phyloP scores from a whole-genome alignment of 2,113 vertebrate genomes.

The Phoxinus phoxinus region DNA sequence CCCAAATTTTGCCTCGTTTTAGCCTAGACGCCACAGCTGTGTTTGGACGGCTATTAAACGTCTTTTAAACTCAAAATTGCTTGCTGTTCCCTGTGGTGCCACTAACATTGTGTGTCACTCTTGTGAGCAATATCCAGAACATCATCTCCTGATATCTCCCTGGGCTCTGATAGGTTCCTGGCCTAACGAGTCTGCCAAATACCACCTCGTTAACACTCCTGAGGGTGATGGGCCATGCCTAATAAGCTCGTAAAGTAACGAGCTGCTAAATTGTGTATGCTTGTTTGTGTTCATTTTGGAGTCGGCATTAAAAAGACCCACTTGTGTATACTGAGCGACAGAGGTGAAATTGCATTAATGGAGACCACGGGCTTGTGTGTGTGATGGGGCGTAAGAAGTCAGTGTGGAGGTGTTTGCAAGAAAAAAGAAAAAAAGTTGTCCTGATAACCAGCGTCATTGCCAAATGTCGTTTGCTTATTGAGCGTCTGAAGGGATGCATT shows the following conservation, averaged over 20 bases:
- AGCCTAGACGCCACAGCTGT: too few relatives aligned
- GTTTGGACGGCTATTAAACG: too few relatives aligned
- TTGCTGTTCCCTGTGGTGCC: not conserved
- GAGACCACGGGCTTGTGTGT: constrained; percentile 24
- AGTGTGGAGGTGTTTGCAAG: not conserved
- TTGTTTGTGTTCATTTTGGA: constrained; percentile 63
- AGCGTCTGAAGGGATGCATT: constrained; percentile 5
- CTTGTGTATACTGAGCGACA: constrained; percentile 23
- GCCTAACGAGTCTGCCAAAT: constrained; percentile 64
- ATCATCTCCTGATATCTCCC: constrained; percentile 22
- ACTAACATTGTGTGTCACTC: constrained; percentile 1
- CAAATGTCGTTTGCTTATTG: constrained; percentile 27
- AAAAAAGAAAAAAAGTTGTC: not conserved
- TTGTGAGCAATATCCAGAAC: not conserved
- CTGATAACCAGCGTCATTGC: constrained; percentile 1
- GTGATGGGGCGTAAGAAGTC: constrained; percentile 43
- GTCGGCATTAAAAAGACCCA: constrained; percentile 41
- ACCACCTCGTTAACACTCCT: constrained; percentile 59
- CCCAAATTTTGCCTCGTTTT: too few relatives aligned
- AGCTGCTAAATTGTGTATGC: constrained; percentile 65
- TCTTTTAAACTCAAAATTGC: not conserved
- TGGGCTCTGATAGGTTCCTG: constrained; percentile 40
- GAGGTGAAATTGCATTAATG: constrained; percentile 44
- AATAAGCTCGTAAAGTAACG: constrained; percentile 71
- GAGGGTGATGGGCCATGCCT: constrained; percentile 64